Conservation (phyloP, 2,113 vertebrate species). For the Hirundichthys speculiger region DNA sequence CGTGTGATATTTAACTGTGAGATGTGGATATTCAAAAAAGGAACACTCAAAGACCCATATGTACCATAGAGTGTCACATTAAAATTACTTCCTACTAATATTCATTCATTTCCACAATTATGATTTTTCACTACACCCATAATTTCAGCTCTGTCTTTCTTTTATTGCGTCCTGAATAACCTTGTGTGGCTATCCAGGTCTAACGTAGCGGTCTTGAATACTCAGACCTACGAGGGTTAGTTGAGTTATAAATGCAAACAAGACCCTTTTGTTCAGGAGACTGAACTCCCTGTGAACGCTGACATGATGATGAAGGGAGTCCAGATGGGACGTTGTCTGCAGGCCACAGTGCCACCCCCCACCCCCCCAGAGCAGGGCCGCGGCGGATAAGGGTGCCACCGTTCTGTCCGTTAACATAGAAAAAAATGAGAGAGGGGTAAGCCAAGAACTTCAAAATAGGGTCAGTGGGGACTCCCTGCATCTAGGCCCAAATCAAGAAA, state of each 20-base stretch:
- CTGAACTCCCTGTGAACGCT: conserved; percentile 63
- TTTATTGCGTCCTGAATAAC: conserved; percentile 6
- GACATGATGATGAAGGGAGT: conserved; percentile 79
- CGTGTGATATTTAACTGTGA: not conserved
- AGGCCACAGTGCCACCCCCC: conserved; percentile 39
- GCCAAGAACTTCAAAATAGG: conserved; percentile 67
- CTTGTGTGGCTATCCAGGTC: conserved; percentile 25
- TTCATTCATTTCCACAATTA: not conserved
- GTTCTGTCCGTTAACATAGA: conserved; percentile 53
- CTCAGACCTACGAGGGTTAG: conserved; percentile 30
- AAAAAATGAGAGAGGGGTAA: conserved; percentile 46
- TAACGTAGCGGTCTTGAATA: conserved; percentile 28
- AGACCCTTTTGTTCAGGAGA: conserved; percentile 59
- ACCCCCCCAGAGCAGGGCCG: conserved; percentile 35
- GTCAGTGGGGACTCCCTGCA: conserved; percentile 61
- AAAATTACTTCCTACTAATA: not conserved
- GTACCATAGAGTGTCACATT: not conserved
- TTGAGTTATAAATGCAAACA: conserved; percentile 57
- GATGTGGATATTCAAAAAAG: not conserved
- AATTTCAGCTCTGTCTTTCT: not conserved
- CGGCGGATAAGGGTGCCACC: conserved; percentile 46
- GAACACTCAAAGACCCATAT: not conserved
- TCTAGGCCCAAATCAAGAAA: conserved; percentile 49
- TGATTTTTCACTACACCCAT: conserved; percentile 2
- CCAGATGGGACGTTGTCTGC: conserved; percentile 68